Evolutionary conservation across 2,888 invertebrate species (phyloP).

Genomic region (Lobophora halterata): DNA sequence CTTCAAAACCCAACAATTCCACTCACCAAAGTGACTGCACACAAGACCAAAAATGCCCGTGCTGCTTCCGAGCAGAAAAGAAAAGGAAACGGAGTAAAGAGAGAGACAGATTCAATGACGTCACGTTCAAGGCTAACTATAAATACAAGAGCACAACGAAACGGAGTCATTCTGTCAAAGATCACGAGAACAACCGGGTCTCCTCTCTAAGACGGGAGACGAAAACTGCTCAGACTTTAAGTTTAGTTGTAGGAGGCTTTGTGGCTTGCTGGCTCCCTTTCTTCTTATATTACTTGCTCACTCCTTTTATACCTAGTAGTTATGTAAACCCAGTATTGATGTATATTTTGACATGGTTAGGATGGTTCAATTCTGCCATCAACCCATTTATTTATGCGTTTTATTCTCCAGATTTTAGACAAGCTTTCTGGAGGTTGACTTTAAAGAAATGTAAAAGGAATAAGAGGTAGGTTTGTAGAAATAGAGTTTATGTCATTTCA

Average conservation of each 20-base stretch:
- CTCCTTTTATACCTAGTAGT: constrained; percentile 86
- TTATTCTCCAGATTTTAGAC: constrained; percentile 92
- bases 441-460: constrained; percentile 83
- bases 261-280: constrained; percentile 94
- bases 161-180: constrained; percentile 76
- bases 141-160: constrained; percentile 67
- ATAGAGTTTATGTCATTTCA: too few relatives aligned
- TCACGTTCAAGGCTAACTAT: constrained; percentile 68
- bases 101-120: constrained; percentile 61
- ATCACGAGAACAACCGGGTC: constrained; percentile 82
- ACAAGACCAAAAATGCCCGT: constrained; percentile 68
- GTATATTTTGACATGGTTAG: constrained; percentile 91
- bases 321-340: constrained; percentile 84
- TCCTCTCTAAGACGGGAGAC: constrained; percentile 88
- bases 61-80: constrained; percentile 53
- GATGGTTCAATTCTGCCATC: constrained; percentile 94
- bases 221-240: constrained; percentile 93
- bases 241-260: constrained; percentile 93
- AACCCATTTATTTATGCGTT: constrained; percentile 96
- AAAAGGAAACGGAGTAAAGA: constrained; percentile 55
- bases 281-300: constrained; percentile 90
- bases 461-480: constrained; percentile 41
- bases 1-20: constrained; percentile 63
- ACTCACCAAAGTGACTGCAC: constrained; percentile 61
- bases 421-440: constrained; percentile 92